Evolutionary conservation across 2,888 invertebrate genomes (phyloP).

Genomic region (Lymantria monacha): DNA sequence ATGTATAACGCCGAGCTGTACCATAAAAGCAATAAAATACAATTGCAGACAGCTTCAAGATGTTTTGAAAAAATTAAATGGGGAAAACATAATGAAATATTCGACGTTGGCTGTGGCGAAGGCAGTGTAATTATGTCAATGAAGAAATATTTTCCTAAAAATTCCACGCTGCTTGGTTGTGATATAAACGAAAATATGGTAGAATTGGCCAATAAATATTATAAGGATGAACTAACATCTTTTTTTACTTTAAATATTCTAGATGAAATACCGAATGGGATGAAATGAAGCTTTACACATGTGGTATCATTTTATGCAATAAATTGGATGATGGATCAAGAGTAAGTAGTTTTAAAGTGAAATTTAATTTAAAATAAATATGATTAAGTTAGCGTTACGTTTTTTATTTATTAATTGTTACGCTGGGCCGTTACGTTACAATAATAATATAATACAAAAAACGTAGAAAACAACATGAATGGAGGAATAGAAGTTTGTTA

Average conservation of each 20-base stretch:
- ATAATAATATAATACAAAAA: too few species aligned
- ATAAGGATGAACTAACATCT: not conserved
- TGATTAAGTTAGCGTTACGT: too few species aligned
- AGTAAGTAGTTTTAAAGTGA: not conserved
- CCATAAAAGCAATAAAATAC: not conserved
- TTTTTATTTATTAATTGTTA: too few species aligned
- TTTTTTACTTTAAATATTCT: not conserved
- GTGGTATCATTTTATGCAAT: not conserved
- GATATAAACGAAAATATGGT: not conserved
- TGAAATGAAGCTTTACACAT: not conserved
- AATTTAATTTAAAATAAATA: too few species aligned
- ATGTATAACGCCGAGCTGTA: not conserved
- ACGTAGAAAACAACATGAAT: too few species aligned
- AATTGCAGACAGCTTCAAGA: not conserved
- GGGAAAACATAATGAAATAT: not conserved
- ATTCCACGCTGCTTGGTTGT: not conserved
- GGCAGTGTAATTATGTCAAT: not conserved
- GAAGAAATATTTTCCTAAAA: not conserved
- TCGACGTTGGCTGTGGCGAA: not conserved
- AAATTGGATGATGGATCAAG: not conserved
- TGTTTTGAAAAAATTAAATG: not conserved
- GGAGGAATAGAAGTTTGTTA: too few species aligned
- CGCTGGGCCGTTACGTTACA: too few species aligned
- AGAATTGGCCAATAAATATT: not conserved
- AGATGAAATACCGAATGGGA: not conserved